phyloP scores from a whole-genome alignment of 2,113 vertebrate genomes.

The Theropithecus gelada region DNA sequence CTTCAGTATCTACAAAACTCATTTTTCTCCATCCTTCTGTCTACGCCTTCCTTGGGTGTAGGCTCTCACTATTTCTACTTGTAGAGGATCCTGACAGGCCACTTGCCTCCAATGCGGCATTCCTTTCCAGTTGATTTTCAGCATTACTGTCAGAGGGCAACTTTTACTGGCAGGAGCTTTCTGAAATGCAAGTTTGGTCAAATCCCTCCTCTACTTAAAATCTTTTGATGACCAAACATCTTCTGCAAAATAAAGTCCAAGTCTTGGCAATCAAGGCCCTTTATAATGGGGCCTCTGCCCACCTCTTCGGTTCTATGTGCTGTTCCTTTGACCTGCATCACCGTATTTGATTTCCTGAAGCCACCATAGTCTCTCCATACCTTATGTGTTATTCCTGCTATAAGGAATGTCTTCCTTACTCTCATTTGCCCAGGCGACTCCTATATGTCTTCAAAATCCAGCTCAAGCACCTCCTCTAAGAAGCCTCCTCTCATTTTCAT shows the following conservation, averaged over 20 bases:
- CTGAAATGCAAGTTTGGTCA: background rate
- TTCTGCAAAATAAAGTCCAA: background rate
- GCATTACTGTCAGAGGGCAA: background rate
- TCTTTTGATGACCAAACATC: background rate
- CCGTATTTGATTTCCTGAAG: background rate
- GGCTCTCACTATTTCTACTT: background rate
- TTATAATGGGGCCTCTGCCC: background rate
- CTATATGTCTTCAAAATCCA: background rate
- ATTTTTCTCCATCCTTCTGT: background rate
- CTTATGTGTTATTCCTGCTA: background rate
- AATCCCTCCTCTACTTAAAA: background rate
- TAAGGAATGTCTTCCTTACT: background rate
- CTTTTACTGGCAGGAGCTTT: background rate
- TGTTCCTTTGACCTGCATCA: background rate
- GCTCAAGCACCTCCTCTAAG: background rate
- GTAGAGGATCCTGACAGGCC: background rate
- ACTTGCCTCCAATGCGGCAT: background rate
- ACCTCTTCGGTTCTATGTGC: background rate
- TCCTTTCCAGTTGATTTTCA: background rate
- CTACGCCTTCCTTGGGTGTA: background rate
- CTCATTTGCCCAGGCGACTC: background rate
- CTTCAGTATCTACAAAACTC: background rate
- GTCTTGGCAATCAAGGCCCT: background rate
- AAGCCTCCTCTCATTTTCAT: background rate
- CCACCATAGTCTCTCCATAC: background rate